Evolutionary conservation across 2,113 vertebrate species (phyloP), one percentile per base, ranked within the genome.

Genomic region (Mormyrus iriodes): DNA sequence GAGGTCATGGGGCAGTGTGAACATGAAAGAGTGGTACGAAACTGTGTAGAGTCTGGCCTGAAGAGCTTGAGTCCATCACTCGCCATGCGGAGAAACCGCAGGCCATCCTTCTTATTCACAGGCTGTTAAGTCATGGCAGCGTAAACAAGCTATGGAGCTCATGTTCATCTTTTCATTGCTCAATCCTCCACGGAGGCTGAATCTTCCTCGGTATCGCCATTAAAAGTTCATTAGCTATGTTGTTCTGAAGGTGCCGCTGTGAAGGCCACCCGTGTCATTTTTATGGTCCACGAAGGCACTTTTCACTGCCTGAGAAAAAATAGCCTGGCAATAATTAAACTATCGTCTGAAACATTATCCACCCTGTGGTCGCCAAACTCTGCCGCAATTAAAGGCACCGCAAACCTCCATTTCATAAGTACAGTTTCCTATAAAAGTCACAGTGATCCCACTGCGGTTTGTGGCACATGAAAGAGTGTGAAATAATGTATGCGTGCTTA

Each of bases 401-500:
- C 88, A 90, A 91, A 88, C 69, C 79, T 89, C 88, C n/a, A 84
- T 88, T 86, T 88, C 86, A 90, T 90, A 88, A 89, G 19, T 88
- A 52, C 85, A 90, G 88, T 90, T 91, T 85, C 90, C 90, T 39
- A 51, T 85, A 65, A 88, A 88, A 88, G 69, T 93, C 90, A 91
- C 90, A 90, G 79, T 61, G 88, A 53, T 39, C 42, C 86, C 88
- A 91, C 88, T 48, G 61, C 84, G 88, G 90, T 92, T 55, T 84
- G 88, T 31, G 48, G 53, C 53, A 65, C 87, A 91, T 91, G 94
- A 94, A 95, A 95, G 92, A 93, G 92, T 91, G 93, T 95, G 96
- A 95, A 96, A 95, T 95, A 94, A 96, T 95, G 95, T 95, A 95
- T 94, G 94, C 94, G 93, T 49, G 91, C 92, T 93, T 91, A 93